Percentiles rank a stretch among this genome's conserved stretches.
phyloP scores from a whole-genome alignment of 2,797 vertebrate species.

The Falco concolor region DNA sequence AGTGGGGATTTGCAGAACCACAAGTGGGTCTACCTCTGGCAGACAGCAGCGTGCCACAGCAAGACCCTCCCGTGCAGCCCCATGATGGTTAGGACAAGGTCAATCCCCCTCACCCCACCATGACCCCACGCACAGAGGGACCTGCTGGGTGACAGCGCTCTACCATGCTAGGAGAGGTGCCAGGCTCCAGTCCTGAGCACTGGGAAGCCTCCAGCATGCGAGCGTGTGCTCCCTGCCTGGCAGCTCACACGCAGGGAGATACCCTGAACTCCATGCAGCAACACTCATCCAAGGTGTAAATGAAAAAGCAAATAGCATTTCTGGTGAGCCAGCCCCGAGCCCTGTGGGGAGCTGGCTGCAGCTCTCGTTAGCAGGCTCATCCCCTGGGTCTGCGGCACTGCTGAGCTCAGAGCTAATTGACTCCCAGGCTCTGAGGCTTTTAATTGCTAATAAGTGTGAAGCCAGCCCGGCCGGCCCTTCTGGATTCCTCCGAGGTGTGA shows the following conservation, averaged over 20 bases:
- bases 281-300: conserved; percentile 58
- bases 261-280: background rate
- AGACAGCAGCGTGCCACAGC: background rate
- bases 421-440: conserved; percentile 25
- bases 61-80: background rate
- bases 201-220: background rate
- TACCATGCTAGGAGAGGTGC: background rate
- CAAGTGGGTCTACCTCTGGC: background rate
- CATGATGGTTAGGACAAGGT: background rate
- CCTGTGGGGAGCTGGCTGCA: conserved; percentile 9
- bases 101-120: background rate
- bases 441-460: conserved; percentile 74
- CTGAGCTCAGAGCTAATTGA: conserved; percentile 47
- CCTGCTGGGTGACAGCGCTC: background rate
- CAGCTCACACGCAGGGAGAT: background rate
- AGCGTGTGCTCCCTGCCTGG: background rate
- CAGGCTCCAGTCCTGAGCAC: background rate
- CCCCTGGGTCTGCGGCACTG: background rate
- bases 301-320: conserved; percentile 48
- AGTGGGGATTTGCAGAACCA: background rate
- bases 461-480: conserved; percentile 31
- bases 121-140: accelerated
- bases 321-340: background rate
- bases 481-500: conserved; percentile 54
- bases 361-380: conserved; percentile 22